Conservation (phyloP, 2,113 vertebrate genomes). For the Kobus ellipsiprymnus region DNA sequence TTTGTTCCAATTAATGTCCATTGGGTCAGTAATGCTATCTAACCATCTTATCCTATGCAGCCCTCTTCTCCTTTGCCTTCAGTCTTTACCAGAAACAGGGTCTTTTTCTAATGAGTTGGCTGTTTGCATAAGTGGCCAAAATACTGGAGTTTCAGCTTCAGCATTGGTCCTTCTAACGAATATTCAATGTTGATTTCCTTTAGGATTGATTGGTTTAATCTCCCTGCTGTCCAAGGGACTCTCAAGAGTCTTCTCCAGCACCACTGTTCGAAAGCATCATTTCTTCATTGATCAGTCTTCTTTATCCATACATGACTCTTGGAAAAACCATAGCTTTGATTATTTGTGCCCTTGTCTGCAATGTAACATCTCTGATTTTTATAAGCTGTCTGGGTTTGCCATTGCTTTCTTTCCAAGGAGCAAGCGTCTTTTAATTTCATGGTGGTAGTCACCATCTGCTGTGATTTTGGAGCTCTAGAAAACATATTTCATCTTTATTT, state of each 20-base stretch:
- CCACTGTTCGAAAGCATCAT: not conserved
- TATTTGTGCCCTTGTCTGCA: not conserved
- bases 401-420: not conserved
- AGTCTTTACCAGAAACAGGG: not conserved
- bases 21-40: fast-evolving
- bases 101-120: not conserved
- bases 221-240: not conserved
- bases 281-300: not conserved
- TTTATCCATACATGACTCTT: not conserved
- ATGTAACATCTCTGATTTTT: not conserved
- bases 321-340: not conserved
- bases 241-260: not conserved
- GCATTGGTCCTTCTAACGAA: not conserved
- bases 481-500: not conserved
- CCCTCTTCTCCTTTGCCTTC: not conserved
- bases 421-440: not conserved
- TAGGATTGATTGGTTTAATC: not conserved
- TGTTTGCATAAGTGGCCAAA: not conserved
- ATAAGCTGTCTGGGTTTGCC: not conserved
- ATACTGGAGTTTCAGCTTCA: not conserved
- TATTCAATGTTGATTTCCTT: not conserved
- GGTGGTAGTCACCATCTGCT: not conserved
- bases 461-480: not conserved
- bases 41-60: not conserved
- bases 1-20: not conserved